Evolutionary conservation across 2,797 vertebrate species (phyloP).

Genomic region (Linurgus olivaceus): DNA sequence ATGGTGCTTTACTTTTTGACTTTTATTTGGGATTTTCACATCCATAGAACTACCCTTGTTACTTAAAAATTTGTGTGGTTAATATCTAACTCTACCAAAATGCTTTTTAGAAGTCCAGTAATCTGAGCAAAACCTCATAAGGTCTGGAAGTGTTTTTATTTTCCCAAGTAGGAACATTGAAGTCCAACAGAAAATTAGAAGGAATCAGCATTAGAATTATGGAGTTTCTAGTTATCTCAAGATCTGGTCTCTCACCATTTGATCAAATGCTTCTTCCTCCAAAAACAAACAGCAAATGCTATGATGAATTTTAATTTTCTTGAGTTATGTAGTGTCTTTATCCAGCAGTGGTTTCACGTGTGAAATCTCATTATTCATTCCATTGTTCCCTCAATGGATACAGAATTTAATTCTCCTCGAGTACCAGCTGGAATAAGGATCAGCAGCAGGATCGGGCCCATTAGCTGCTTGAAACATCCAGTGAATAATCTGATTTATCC

Average conservation of each 20-base stretch:
- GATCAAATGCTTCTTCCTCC: not conserved
- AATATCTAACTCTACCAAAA: not conserved
- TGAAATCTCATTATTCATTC: conserved; percentile 26
- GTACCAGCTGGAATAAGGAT: conserved; percentile 13
- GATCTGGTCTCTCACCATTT: not conserved
- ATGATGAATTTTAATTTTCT: not conserved
- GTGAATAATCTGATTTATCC: conserved; percentile 43
- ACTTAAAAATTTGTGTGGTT: not conserved
- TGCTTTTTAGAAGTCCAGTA: not conserved
- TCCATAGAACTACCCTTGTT: not conserved
- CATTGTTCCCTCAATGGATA: not conserved
- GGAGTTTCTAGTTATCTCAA: not conserved
- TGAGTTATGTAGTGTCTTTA: not conserved
- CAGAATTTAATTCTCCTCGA: conserved; percentile 33
- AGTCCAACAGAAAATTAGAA: not conserved
- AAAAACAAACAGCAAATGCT: not conserved
- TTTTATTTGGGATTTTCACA: not conserved
- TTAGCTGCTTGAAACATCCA: conserved; percentile 9
- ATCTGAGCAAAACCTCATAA: not conserved
- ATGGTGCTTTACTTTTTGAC: not conserved
- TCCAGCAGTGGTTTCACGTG: not conserved
- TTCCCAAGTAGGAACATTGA: not conserved
- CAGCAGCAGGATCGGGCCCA: conserved; percentile 35
- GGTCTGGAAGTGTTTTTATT: not conserved
- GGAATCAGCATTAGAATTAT: not conserved